Evolutionary conservation across 2,797 vertebrate genomes (phyloP), one percentile per base, ranked within the genome.

Genomic region (Phoxinus dragarum): DNA sequence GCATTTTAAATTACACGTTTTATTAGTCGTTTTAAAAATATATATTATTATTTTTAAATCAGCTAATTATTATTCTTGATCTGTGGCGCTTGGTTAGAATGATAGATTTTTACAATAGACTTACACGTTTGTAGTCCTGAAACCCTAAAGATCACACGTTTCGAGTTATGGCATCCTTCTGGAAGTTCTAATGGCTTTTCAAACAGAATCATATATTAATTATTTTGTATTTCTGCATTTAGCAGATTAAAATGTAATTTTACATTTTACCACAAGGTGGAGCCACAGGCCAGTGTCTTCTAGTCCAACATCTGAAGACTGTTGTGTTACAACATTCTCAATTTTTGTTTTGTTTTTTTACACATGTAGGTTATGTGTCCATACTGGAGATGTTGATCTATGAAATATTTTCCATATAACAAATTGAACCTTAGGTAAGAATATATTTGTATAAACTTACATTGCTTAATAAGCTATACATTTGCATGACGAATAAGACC

Each of bases 401-500:
- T 9, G 5, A n/a, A 47, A 23, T 61, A 0, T 4, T 73, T 52
- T 61, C 38, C 14, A 61, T 72, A 16, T 71, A 42, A 71, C 6
- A 71, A 42, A 61, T 19, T 42, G 17, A n/a, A 27, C 1, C 21
- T 38, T 56, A 38, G 16, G 14, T 42, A 59, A 34, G 17, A 73
- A 36, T 74, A 16, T 2, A 36, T 14, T 47, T 14, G 27, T n/a
- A 64, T 74, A 73, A 40, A 74, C 56, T 19, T 34, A 3, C 3
- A 34, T 80, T 34, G 40, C 42, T 61, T 27, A 61, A 80, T 80
- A 80, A 80, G 17, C 40, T 34, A 47, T 9, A 80, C 78, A 66
- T 44, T 7, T 76, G 47, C 16, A 31, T 40, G 47, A 31, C 54
- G 14, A 84, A 40, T 67, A 17, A 38, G 16, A 27, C 9, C 42